Evolutionary conservation across 2,888 invertebrate species (phyloP).

Genomic region (Coenonympha arcania): DNA sequence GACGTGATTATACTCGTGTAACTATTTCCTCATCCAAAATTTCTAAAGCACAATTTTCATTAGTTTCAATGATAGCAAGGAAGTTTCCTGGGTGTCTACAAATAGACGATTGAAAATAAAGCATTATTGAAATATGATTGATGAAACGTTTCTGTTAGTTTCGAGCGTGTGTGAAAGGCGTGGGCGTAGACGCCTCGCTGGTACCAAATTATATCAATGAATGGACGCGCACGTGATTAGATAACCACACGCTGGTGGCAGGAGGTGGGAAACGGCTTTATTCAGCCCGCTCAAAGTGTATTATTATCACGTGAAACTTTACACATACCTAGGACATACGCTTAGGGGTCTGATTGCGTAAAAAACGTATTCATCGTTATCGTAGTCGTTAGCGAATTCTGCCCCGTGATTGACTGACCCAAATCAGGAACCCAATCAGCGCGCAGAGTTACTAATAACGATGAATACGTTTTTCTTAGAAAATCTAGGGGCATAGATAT

Average conservation of each 20-base stretch:
- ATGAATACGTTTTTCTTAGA: too few species aligned
- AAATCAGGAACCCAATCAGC: too few species aligned
- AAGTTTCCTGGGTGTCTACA: not conserved
- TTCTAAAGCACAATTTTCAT: too few species aligned
- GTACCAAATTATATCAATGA: slow-evolving; percentile 1
- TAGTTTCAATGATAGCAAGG: too few species aligned
- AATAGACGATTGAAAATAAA: not conserved
- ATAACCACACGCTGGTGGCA: not conserved
- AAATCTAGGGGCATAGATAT: too few species aligned
- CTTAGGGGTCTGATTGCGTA: not conserved
- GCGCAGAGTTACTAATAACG: too few species aligned
- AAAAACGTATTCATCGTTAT: too few species aligned
- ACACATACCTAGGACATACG: not conserved
- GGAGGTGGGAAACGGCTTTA: not conserved
- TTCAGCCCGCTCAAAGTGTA: not conserved
- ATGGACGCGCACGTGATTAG: not conserved
- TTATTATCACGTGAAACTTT: not conserved
- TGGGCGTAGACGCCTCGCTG: slow-evolving; percentile 15
- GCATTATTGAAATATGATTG: slow-evolving; percentile 4
- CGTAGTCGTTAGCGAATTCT: too few species aligned
- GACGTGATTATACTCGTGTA: too few species aligned
- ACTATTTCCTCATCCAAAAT: too few species aligned
- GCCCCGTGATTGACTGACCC: too few species aligned
- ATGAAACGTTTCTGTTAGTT: slow-evolving; percentile 7
- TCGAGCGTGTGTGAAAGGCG: slow-evolving; percentile 5